phyloP scores from a whole-genome alignment of 2,113 vertebrate species.

The Clarias batrachus region DNA sequence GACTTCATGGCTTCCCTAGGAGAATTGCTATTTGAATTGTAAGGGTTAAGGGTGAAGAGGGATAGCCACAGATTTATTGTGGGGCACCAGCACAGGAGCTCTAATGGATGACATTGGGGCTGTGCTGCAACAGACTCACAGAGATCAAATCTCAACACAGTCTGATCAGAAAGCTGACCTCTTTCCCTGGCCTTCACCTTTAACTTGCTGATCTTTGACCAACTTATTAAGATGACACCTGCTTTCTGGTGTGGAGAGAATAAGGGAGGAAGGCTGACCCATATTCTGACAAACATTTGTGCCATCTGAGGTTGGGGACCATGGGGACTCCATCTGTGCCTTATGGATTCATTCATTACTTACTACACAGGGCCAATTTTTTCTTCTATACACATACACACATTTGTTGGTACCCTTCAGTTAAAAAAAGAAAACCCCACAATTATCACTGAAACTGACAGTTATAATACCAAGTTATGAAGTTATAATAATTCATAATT shows the following conservation, averaged over 20 bases:
- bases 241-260: constrained; percentile 78
- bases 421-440: too few species aligned
- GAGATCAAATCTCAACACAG: constrained; percentile 96
- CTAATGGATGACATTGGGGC: constrained; percentile 99
- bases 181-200: constrained; percentile 86
- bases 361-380: constrained; percentile 30
- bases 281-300: constrained; percentile 84
- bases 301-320: constrained; percentile 70
- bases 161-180: constrained; percentile 86
- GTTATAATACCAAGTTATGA: too few species aligned
- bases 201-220: constrained; percentile 98
- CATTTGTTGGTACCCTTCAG: too few species aligned
- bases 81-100: constrained; percentile 82
- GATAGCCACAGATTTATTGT: constrained; percentile 93
- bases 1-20: constrained; percentile 79
- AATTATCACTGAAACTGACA: too few species aligned
- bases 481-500: too few species aligned
- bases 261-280: constrained; percentile 69
- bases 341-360: constrained; percentile 47
- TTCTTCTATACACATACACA: not conserved
- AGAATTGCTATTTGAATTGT: constrained; percentile 81
- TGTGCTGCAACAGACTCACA: constrained; percentile 85
- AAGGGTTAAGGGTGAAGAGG: constrained; percentile 97
- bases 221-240: constrained; percentile 98
- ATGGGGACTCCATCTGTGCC: constrained; percentile 77